Conservation (phyloP, 2,113 vertebrate genomes). For the Amphiprion ocellaris region DNA sequence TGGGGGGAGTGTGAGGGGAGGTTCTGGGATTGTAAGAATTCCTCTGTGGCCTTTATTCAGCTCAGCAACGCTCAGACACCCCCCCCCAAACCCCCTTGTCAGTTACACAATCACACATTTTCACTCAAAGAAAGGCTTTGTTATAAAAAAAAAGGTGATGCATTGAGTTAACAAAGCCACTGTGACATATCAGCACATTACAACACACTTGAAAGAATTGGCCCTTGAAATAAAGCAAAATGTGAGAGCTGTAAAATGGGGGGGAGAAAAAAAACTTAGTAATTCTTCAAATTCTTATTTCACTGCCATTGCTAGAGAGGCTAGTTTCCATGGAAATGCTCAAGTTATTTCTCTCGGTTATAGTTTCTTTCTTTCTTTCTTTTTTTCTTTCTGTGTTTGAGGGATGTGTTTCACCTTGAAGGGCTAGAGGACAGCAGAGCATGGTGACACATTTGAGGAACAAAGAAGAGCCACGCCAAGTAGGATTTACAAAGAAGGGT, state of each 20-base stretch:
- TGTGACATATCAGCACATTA: slow-evolving; percentile 58
- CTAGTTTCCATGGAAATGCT: slow-evolving; percentile 77
- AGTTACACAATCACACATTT: slow-evolving; percentile 60
- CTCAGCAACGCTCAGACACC: slow-evolving; percentile 29
- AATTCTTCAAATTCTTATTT: slow-evolving; percentile 56
- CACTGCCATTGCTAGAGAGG: slow-evolving; percentile 26
- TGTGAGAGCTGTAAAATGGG: slow-evolving; percentile 65
- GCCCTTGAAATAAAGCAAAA: slow-evolving; percentile 60
- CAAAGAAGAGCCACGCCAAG: slow-evolving; percentile 33
- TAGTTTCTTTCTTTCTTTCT: slow-evolving; percentile 18
- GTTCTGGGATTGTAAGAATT: slow-evolving; percentile 32
- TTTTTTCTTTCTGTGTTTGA: slow-evolving; percentile 54
- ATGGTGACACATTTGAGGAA: slow-evolving; percentile 48
- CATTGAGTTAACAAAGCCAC: slow-evolving; percentile 63
- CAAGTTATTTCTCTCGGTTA: slow-evolving; percentile 47
- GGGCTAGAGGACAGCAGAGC: slow-evolving; percentile 64
- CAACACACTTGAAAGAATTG: slow-evolving; percentile 63
- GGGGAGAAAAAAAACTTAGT: slow-evolving; percentile 38
- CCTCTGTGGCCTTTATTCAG: slow-evolving; percentile 19
- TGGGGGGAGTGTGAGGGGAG: background rate
- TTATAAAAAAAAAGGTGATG: slow-evolving; percentile 42
- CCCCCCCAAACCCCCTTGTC: slow-evolving; percentile 12
- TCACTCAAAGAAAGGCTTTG: slow-evolving; percentile 51
- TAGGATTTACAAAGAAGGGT: slow-evolving; percentile 12
- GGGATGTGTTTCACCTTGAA: slow-evolving; percentile 70